Base-by-base conservation (phyloP, 2,888 invertebrate genomes). In the Smittia sp. region DNA sequence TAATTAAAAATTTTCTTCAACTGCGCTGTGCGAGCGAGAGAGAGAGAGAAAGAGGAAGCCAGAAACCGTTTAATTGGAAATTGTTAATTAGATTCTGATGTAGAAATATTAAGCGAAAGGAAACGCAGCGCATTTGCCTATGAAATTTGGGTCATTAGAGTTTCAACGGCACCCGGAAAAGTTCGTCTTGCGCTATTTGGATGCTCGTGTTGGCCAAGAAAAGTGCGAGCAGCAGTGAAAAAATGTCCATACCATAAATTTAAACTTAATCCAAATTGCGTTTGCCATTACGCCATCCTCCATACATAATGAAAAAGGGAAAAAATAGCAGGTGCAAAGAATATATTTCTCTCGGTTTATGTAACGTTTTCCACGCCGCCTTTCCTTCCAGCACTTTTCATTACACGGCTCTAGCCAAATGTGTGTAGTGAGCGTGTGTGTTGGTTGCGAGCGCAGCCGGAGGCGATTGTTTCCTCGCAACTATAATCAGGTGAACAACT, bases 231-330 rank as follows among this genome's bases (percentile, higher is more conserved):
- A 6, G n/a, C 24, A 63, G 25, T n/a, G n/a, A 54, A 69, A 72
- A 72, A 72, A 73, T 73, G 73, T 73, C 65, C 73, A 73, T 73
- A 65, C 39, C 73, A 73, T 73, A 73, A 73, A 73, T 73, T 73
- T 73, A 73, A 73, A 73, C 73, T 73, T 73, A 73, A 73, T 73
- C 73, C 73, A 73, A 73, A 73, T 63, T 73, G 73, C 65, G 73
- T 65, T 73, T 73, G 73, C 73, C 72, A 72, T 72, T 54, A 72
- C 52, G 72, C 38, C 58, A 72, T 38, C 52, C 22, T 32, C 38
- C 54, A 24, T 72, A 65, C 72, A 72, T 72, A 72, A 72, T 72
- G 62, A 72, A 72, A 72, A 72, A 72, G 62, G 62, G 72, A 39
- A 65, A 73, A 73, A 73, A 65, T 73, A 41, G 65, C 73, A 73